Base-by-base conservation (phyloP, 2,888 invertebrate species). In the Eledona agricola region DNA sequence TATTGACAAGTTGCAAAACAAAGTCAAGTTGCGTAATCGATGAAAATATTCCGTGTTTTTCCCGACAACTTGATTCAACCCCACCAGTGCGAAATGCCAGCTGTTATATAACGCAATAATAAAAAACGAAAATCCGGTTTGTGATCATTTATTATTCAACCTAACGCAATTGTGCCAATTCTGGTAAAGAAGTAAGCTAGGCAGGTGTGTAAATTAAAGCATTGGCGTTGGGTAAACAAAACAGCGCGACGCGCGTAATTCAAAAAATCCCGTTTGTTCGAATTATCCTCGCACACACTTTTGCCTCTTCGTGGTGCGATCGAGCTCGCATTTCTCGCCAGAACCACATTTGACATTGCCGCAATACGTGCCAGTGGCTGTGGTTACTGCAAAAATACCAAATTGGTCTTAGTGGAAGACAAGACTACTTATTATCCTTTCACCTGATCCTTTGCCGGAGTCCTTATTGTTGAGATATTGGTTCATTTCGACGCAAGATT, bases 261-360 rank as follows among this genome's bases (percentile, higher is more conserved):
- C 43, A 31, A 42, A 43, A 10, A 7, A 7, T 13, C 4, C 4
- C 6, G 9, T 4, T 10, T 28, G 7, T 16, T 40, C 13, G 7
- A 19, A 2, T 52, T 17, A 53, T 4, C 20, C 34, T 17, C 87
- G 78, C 55, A 83, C 82, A 65, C 89, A 89, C 73, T 83, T 87
- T 66, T 81, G 81, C 13, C 84, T 81, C 69, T 85, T 87, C 15
- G 86, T 85, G 40, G 72, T 63, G 9, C 82, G 80, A 67, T 89
- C 88, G 58, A 79, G 74, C 65, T 83, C 83, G 73, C 89, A 89
- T 56, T 85, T 86, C 70, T 89, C 86, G 55, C 79, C 83, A 0
- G 83, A 69, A 64, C 79, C 81, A 67, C 89, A 89, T 71, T 86
- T 88, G 5, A 83, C 80, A 65, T 87, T 87, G 63, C 83, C 85